Evolutionary conservation across 2,113 vertebrate species (phyloP).

Genomic region (Turnix velox): DNA sequence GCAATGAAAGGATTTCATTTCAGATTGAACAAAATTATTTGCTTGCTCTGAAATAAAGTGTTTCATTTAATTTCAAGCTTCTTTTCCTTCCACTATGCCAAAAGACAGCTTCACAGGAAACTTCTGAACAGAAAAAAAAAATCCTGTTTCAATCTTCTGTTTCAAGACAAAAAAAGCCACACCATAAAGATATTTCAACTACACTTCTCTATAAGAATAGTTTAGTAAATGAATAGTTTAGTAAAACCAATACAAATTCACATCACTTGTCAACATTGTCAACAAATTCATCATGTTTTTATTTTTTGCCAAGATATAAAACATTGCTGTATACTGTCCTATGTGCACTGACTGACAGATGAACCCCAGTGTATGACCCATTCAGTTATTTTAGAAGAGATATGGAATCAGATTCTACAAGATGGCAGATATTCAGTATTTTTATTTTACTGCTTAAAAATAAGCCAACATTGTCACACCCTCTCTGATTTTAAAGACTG

Average conservation of each 20-base stretch:
- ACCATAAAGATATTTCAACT: not conserved
- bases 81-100: not conserved
- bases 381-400: conserved; percentile 7
- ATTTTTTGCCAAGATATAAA: not conserved
- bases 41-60: not conserved
- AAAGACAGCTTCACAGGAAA: not conserved
- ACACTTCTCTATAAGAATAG: not conserved
- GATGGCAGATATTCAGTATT: not conserved
- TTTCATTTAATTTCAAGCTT: not conserved
- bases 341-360: conserved; percentile 5
- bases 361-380: not conserved
- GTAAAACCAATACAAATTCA: conserved; percentile 3
- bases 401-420: not conserved
- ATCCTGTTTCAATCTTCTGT: not conserved
- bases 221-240: conserved; percentile 15
- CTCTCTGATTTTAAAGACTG: not conserved
- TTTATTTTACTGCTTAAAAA: not conserved
- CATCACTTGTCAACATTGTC: not conserved
- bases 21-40: not conserved
- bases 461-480: not conserved
- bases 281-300: conserved; percentile 3
- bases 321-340: not conserved
- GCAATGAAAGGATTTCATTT: not conserved
- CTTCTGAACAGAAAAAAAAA: not conserved
- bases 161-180: not conserved